Base-by-base conservation (phyloP, 1,140 invertebrate genomes). In the Hirudo medicinalis region DNA sequence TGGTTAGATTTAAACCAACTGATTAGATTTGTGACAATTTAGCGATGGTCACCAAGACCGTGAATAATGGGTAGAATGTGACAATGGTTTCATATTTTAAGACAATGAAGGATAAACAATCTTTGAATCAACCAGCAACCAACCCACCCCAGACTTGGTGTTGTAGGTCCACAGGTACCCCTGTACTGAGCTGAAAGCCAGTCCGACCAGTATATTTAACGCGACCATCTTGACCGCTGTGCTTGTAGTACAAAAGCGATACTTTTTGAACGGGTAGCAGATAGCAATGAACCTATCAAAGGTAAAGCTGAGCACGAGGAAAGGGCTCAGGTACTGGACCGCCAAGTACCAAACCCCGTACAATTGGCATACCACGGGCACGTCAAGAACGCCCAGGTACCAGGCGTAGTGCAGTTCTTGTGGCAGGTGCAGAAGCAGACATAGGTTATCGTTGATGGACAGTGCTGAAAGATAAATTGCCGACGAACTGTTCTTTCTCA, bases 291-390 rank as follows among this genome's bases (percentile, higher is more conserved):
- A 91, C 27, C 90, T 80, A 78, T 92, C 90, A 0, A 89, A 85
- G 0, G 90, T 91, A 78, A 91, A 91, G 5, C 89, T 87, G 5
- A 91, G 88, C 0, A 90, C 88, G 67, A 90, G 84, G 89, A 89
- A 91, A 0, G 89, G 87, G 74, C 88, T 90, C 43, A 89, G 81
- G 76, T 88, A 88, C 75, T 82, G 79, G 11, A 76, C 73, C 43
- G 77, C 75, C 19, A 81, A 53, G 72, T 76, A 80, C 0, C 79
- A 20, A 22, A 70, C 22, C 6, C 60, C 73, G 70, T 74, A 74
- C 13, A 43, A 72, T 71, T 80, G 74, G 71, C 80, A 82, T 0
- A 80, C 32, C 5, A 78, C 74, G 0, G 78, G 78, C 49, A 71
- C 55, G 55, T 78, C 70, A 8, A 82, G 73, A 0, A 74, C 71